A percentile compares a stretch with the other conserved stretches of the same genome.
phyloP scores from a whole-genome alignment of 2,797 vertebrate genomes.

The Poecilia gillii region DNA sequence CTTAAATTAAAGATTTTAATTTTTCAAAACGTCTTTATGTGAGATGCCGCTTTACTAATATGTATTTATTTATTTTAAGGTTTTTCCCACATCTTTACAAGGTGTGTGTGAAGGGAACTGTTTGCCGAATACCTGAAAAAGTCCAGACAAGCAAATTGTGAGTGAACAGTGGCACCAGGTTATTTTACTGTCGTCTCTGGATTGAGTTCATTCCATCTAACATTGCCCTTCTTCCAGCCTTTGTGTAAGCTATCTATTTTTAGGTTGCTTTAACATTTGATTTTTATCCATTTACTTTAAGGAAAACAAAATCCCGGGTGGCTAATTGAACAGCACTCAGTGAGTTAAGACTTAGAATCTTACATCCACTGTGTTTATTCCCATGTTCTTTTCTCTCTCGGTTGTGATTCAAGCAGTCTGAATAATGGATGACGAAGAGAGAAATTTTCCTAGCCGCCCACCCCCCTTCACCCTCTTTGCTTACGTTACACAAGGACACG shows the following conservation, averaged over 20 bases:
- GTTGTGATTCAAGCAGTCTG: slow-evolving; percentile 70
- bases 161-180: not conserved
- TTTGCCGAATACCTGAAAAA: not conserved
- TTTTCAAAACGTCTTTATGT: not conserved
- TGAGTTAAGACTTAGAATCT: slow-evolving; percentile 22
- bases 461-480: slow-evolving; percentile 46
- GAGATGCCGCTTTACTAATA: not conserved
- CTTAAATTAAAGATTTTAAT: not conserved
- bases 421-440: slow-evolving; percentile 76
- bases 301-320: slow-evolving; percentile 6
- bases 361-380: slow-evolving; percentile 36
- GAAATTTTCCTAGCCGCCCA: slow-evolving; percentile 42
- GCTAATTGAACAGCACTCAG: slow-evolving; percentile 19
- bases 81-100: not conserved
- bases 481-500: slow-evolving; percentile 68
- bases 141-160: no score
- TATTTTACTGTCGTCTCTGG: not conserved
- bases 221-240: not conserved
- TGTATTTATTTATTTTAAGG: not conserved
- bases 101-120: not conserved
- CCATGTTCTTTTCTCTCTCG: slow-evolving; percentile 31
- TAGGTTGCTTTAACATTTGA: not conserved
- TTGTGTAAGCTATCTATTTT: slow-evolving; percentile 6
- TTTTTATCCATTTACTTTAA: slow-evolving; percentile 7
- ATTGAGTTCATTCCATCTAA: not conserved